Evolutionary conservation across 2,888 invertebrate species (phyloP).

Genomic region (Margaritifera margaritifera): DNA sequence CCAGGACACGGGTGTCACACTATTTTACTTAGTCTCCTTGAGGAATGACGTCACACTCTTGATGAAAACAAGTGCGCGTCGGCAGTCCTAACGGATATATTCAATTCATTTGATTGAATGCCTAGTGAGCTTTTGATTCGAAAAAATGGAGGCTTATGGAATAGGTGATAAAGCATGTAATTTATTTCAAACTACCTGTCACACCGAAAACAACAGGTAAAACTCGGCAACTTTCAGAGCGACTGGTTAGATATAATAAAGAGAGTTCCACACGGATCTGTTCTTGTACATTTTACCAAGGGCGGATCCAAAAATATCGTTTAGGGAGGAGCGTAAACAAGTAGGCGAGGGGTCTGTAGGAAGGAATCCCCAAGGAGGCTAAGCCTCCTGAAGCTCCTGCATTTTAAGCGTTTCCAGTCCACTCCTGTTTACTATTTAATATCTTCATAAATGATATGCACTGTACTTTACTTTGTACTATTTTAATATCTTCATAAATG

Average conservation of each 20-base stretch:
- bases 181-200: too few relatives aligned
- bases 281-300: background rate
- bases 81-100: conserved; percentile 33
- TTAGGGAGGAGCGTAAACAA: too few relatives aligned
- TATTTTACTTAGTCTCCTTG: conserved; percentile 1
- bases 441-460: conserved; percentile 4
- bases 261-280: conserved; percentile 2
- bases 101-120: conserved; percentile 34
- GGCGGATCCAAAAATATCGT: too few relatives aligned
- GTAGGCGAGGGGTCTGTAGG: too few relatives aligned
- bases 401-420: too few relatives aligned
- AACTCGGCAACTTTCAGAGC: background rate
- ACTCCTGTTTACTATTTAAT: too few relatives aligned
- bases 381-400: too few relatives aligned
- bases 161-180: conserved; percentile 5
- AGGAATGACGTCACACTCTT: conserved; percentile 3
- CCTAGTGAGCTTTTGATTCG: conserved; percentile 21
- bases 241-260: background rate
- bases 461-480: background rate
- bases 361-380: too few relatives aligned
- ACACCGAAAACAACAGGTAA: conserved; percentile 8
- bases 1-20: conserved; percentile 13
- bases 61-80: conserved; percentile 19
- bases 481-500: conserved; percentile 7
- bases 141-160: conserved; percentile 27